Evolutionary conservation across 2,113 vertebrate species (phyloP).

Genomic region (Tachycineta bicolor): DNA sequence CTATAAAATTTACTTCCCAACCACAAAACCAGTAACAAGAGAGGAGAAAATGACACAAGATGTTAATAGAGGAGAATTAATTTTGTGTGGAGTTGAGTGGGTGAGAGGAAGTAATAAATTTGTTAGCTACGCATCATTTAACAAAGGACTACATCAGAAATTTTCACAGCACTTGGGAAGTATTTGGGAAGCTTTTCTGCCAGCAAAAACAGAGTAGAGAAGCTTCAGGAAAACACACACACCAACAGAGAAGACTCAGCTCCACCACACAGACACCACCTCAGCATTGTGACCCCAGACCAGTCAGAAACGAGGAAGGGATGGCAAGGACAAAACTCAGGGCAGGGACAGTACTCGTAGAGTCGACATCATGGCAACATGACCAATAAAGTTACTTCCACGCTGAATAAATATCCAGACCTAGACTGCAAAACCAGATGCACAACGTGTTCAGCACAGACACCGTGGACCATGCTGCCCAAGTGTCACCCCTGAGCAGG

Average conservation of each 20-base stretch:
- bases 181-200: not conserved
- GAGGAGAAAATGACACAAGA: not conserved
- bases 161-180: not conserved
- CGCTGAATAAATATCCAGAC: not conserved
- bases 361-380: not conserved
- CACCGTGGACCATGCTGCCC: not conserved
- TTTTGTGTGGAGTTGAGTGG: not conserved
- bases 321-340: not conserved
- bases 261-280: not conserved
- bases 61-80: not conserved
- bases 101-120: constrained; percentile 4
- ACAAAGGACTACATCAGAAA: not conserved
- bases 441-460: not conserved
- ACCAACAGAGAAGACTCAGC: not conserved
- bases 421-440: not conserved
- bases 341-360: not conserved
- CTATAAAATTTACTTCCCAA: not conserved
- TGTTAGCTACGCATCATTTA: not conserved
- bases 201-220: not conserved
- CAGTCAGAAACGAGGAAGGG: not conserved
- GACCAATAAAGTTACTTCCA: not conserved
- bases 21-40: not conserved
- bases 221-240: not conserved
- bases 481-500: not conserved
- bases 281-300: not conserved